Conservation (phyloP, 2,113 vertebrate genomes). For the Pyxicephalus adspersus region DNA sequence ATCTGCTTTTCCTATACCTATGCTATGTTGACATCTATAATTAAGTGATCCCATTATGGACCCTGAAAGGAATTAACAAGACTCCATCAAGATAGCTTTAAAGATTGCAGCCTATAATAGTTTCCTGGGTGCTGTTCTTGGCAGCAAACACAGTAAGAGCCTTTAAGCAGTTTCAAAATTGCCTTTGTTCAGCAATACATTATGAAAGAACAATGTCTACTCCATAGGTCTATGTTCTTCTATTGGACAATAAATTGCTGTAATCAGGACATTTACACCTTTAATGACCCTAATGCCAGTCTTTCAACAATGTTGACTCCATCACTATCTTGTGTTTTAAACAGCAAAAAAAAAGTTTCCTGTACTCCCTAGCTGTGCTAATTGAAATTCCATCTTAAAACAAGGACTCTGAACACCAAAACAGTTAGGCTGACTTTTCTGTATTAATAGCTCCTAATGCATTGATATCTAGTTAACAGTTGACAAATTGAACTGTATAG, state of each 20-base stretch:
- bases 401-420: background rate
- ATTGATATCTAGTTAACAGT: conserved; percentile 9
- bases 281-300: conserved; percentile 7
- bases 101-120: background rate
- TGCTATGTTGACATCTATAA: background rate
- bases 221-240: background rate
- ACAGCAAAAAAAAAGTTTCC: background rate
- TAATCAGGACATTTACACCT: conserved; percentile 18
- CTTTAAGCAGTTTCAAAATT: conserved; percentile 38
- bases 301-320: conserved; percentile 6
- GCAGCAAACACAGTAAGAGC: conserved; percentile 7
- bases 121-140: background rate
- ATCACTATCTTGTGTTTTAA: conserved; percentile 23
- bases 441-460: conserved; percentile 2
- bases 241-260: conserved; percentile 33
- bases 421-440: conserved; percentile 19
- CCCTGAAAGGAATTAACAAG: conserved; percentile 30
- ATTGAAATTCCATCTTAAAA: conserved; percentile 18
- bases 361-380: background rate
- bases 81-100: conserved; percentile 22
- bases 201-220: conserved; percentile 9
- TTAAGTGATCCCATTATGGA: conserved; percentile 9
- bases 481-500: background rate
- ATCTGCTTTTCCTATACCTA: background rate
- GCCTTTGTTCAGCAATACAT: conserved; percentile 29